These are phyloP conservation scores for Potamarius usumacintae DNA, from an alignment of 2,113 vertebrate species.

Conservation along the genomic window DNA sequence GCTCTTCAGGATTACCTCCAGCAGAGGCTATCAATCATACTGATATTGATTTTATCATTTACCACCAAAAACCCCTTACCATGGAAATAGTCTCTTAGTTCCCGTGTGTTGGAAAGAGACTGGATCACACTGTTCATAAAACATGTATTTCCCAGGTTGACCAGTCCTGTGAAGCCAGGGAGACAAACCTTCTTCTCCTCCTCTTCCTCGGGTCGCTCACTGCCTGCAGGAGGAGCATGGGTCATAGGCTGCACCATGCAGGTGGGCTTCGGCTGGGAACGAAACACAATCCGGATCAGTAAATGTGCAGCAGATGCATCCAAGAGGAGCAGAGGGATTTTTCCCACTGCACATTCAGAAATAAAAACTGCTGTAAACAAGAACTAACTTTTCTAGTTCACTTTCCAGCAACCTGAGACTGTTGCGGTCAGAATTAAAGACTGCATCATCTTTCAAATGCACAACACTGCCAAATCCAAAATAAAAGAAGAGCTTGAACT, in stretches of 20 bases:
- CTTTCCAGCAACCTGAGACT: not conserved
- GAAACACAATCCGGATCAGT: not conserved
- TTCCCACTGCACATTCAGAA: not conserved
- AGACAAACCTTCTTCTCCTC: conserved; percentile 95
- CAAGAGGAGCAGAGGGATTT: not conserved
- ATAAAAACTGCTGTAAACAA: not conserved
- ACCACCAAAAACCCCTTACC: conserved; percentile 71
- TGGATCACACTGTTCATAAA: conserved; percentile 99
- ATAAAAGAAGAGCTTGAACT: not conserved
- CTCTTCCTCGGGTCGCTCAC: conserved; percentile 85
- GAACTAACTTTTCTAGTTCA: not conserved
- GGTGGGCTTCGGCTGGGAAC: conserved; percentile 86
- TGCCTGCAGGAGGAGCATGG: conserved; percentile 79
- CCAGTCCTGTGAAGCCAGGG: conserved; percentile 92
- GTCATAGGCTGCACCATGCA: conserved; percentile 99
- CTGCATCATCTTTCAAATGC: not conserved
- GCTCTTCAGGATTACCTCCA: not conserved
- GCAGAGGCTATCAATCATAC: not conserved
- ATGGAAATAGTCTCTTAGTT: conserved; percentile 95
- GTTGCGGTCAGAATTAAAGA: not conserved
- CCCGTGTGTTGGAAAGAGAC: conserved; percentile 94
- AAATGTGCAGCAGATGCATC: not conserved
- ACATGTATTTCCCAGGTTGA: conserved; percentile 97
- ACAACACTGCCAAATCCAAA: not conserved
- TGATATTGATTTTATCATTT: not conserved